Conservation (phyloP, 2,113 vertebrate species). For the Solea solea region DNA sequence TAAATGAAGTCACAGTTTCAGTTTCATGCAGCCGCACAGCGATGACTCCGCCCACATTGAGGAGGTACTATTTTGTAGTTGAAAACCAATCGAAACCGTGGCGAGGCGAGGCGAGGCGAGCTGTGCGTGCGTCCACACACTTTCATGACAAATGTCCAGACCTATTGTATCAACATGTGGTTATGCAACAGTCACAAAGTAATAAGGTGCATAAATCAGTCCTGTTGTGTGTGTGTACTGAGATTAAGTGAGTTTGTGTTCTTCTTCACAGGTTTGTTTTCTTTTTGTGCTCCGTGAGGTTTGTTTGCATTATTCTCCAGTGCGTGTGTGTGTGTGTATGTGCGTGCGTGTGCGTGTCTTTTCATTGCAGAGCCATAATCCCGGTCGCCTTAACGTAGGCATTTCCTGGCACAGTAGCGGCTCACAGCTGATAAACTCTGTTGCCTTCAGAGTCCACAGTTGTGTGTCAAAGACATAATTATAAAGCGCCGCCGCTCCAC, state of each 20-base stretch:
- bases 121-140: not conserved
- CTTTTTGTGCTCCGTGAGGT: not conserved
- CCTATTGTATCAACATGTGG: not conserved
- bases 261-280: not conserved
- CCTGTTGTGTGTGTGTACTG: not conserved
- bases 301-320: not conserved
- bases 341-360: not conserved
- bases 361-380: slow-evolving; percentile 31
- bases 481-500: slow-evolving; percentile 28
- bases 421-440: slow-evolving; percentile 1
- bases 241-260: not conserved
- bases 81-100: no score
- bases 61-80: no score
- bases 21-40: no score
- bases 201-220: not conserved
- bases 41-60: no score
- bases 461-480: not conserved
- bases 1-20: no score
- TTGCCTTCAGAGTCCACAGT: slow-evolving; percentile 27
- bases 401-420: slow-evolving; percentile 35
- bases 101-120: no score
- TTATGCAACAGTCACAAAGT: slow-evolving; percentile 4
- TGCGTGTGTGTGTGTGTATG: not conserved
- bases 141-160: not conserved
- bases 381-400: slow-evolving; percentile 11